Evolutionary conservation across 2,797 vertebrate genomes (phyloP), one percentile per base, ranked within the genome.

Genomic region (Austrolebias charrua): DNA sequence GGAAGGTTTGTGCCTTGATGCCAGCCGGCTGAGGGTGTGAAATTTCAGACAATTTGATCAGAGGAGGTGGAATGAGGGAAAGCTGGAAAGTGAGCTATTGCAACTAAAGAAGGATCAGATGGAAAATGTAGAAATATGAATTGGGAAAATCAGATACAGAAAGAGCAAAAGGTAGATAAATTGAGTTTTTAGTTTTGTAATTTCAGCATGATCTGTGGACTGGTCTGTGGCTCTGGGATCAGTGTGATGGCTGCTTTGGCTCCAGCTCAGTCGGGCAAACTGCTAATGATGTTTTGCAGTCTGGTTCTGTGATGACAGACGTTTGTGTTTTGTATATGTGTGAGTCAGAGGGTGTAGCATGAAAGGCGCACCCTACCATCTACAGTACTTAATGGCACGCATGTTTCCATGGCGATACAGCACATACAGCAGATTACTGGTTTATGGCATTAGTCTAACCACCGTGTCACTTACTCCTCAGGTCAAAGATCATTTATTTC

Each of bases 321-420:
- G 50, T 82, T 79, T 76, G 63, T 81, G 76, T 79, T 69, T 66
- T 20, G 75, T 82, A 63, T 78, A 63, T 53, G 68, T 63, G 78
- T 90, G 86, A 90, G 77, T 90, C 88, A 89, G 75, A 88, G 66
- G 84, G 87, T 79, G 83, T 81, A 87, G 60, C 60, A 78, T 81
- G 78, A 75, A 81, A 83, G 86, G 72, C 81, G 57, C 86, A 80
- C 82, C 86, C 82, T 89, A 73, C 78, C 74, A 86, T 84, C 86
- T 77, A 80, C 86, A 73, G 73, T 73, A 60, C 63, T 85, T 59
- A 58, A 15, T 84, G 86, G 81, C 80, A 86, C 50, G 28, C 65
- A 31, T 38, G 86, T 90, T 90, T 40, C 88, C 75, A 83, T 88
- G 80, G 83, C 18, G 66, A 86, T 56, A 35, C 48, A 64, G 82